Evolutionary conservation across 92 coral and sea anemone species (phyloP).

Genomic region (Umimayanthus chanpuru): DNA sequence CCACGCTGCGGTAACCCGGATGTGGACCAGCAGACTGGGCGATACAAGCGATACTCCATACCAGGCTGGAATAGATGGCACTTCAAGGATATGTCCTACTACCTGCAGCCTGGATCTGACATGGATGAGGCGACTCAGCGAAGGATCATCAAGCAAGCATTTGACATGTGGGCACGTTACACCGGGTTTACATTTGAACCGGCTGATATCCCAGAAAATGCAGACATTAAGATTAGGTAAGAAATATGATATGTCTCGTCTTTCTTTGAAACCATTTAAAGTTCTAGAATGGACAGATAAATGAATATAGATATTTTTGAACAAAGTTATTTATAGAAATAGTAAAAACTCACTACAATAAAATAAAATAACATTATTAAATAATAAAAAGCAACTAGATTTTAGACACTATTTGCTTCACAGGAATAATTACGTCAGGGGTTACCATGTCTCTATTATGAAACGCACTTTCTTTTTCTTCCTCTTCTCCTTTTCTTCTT

Average conservation of each 20-base stretch:
- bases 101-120: conserved; percentile 5
- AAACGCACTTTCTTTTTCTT: too few relatives aligned
- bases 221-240: conserved; percentile 42
- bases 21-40: conserved; percentile 23
- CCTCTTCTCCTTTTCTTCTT: too few relatives aligned
- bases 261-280: too few relatives aligned
- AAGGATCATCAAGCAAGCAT: conserved; percentile 31
- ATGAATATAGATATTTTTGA: too few relatives aligned
- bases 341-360: too few relatives aligned
- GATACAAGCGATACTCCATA: conserved; percentile 22
- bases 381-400: too few relatives aligned
- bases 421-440: too few relatives aligned
- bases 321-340: too few relatives aligned
- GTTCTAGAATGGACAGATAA: too few relatives aligned
- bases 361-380: too few relatives aligned
- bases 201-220: not conserved
- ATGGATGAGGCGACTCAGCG: not conserved
- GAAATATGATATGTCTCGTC: not conserved
- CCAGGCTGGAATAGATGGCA: conserved; percentile 16
- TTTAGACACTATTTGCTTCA: too few relatives aligned
- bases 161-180: conserved; percentile 25
- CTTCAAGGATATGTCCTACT: conserved; percentile 13
- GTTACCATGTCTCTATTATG: too few relatives aligned
- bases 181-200: conserved; percentile 27
- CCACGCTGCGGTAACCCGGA: conserved; percentile 50